phyloP scores from a whole-genome alignment of 2,888 invertebrate species.

The Noctuana brunneofusca region DNA sequence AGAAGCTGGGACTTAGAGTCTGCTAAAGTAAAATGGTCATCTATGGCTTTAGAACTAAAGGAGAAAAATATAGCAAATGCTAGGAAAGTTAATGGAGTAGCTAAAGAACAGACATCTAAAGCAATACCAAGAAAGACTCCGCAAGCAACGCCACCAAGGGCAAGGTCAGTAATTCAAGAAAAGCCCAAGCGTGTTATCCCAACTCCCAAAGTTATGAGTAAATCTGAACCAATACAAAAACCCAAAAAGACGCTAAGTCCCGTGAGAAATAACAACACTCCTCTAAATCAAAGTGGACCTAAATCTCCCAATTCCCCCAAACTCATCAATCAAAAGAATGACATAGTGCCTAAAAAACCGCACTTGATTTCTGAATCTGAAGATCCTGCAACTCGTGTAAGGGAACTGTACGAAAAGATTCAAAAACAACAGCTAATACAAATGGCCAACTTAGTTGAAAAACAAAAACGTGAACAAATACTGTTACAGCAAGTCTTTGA shows the following conservation, averaged over 20 bases:
- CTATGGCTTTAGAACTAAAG: slow-evolving; percentile 73
- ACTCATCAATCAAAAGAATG: slow-evolving; percentile 27
- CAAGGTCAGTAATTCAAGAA: slow-evolving; percentile 49
- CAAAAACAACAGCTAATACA: slow-evolving; percentile 86
- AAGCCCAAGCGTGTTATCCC: slow-evolving; percentile 46
- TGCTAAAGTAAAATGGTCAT: slow-evolving; percentile 79
- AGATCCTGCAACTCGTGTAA: slow-evolving; percentile 65
- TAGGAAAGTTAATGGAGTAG: slow-evolving; percentile 28
- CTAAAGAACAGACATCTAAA: slow-evolving; percentile 35
- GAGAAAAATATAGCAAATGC: slow-evolving; percentile 42
- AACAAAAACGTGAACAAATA: slow-evolving; percentile 85
- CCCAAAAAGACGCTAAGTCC: slow-evolving; percentile 50
- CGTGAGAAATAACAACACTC: slow-evolving; percentile 41
- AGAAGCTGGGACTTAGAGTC: slow-evolving; percentile 75
- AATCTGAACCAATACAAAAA: slow-evolving; percentile 55
- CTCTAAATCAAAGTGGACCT: slow-evolving; percentile 42
- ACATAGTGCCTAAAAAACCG: slow-evolving; percentile 29
- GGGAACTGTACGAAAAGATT: slow-evolving; percentile 77
- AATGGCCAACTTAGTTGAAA: slow-evolving; percentile 84
- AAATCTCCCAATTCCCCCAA: slow-evolving; percentile 42
- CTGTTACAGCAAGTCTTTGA: slow-evolving; percentile 85
- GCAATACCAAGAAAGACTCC: slow-evolving; percentile 42
- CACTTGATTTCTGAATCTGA: slow-evolving; percentile 52
- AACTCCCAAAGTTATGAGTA: slow-evolving; percentile 47
- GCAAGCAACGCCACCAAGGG: slow-evolving; percentile 44